Evolutionary conservation across 2,888 invertebrate genomes (phyloP), one percentile per base, ranked within the genome.

Genomic region (Trachelus troglodyta): DNA sequence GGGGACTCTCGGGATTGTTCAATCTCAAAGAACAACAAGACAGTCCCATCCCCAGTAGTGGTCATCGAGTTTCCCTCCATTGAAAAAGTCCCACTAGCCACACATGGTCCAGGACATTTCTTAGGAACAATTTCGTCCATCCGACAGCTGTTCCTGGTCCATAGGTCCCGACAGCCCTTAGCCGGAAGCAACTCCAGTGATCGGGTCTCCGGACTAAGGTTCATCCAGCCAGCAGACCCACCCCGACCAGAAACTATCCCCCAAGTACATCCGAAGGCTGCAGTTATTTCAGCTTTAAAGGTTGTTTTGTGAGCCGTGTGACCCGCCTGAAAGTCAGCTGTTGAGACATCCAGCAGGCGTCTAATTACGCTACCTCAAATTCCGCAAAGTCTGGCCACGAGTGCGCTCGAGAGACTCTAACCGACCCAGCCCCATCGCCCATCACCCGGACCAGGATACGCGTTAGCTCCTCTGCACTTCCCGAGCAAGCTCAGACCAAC

Each of bases 241-340:
- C 2, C 2, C 23, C 40, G 15, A 15, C 40, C 23, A 23, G 12
- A 12, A 40, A 15, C 23, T 23, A 56, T 6, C 6, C 4, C 23
- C 23, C 23, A 23, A 56, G 56, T 56, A 56, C 56, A 23, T 23
- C 23, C 0, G 0, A 56, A 56, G 56, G 23, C 9, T 56, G 56
- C 9, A 56, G 56, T 23, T 56, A 56, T 56, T 23, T 56, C 56
- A 56, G 56, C 23, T 56, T 12, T 69, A n/a, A 30, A 23, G 30
- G 74, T 34, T n/a, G 34, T 34, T 33, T 37, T 12, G 69, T 37
- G 40, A 69, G 74, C 69, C 75, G 40, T 73, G 74, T 35, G 69
- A 75, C 69, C 77, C 77, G 75, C 6, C 77, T 71, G 77, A 75
- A 75, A 77, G 77, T 77, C 77, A 77, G 37, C 75, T 69, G 69